Evolutionary conservation across 2,797 vertebrate species (phyloP), one percentile per base, ranked within the genome.

Genomic region (Melanotaenia boesemani): DNA sequence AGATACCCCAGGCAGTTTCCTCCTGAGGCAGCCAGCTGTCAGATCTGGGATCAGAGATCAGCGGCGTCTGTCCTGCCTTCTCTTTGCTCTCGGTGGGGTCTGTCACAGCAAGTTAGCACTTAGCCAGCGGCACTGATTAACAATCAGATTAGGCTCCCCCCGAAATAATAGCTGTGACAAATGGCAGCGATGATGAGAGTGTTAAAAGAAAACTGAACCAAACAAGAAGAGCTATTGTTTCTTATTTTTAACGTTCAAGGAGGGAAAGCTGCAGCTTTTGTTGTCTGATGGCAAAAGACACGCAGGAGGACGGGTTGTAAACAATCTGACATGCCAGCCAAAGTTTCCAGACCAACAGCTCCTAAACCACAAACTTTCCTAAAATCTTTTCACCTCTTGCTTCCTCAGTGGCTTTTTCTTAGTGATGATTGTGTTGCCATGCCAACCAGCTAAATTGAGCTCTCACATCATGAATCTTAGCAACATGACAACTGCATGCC

Each of bases 1-100:
- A 83, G 84, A 85, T 85, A 84, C 91, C 89, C 85, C 83, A 83
- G 89, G 84, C 87, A 58, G 76, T 61, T 84, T 87, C 83, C 77
- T 90, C 81, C 75, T 81, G 75, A 83, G 85, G 89, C 86, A 90
- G 86, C 81, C 90, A 80, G 87, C 87, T 89, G 90, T 89, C 84
- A 86, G 88, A 90, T 90, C 39, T 83, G 65, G 75, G 89, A 90
- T 88, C 87, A 88, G 91, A 88, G 90, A 90, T 91, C 89, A 87
- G 76, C 64, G 5, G 64, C 54, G 60, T 89, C 85, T 63, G 73
- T 87, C 82, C 82, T 74, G 57, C 67, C 79, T 82, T 65, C 74
- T 83, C 80, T 72, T 37, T 30, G 13, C 86, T 75, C 86, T 80
- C 83, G 80, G 84, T 89, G 85, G 88, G 88, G 87, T 92, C 86